Percentiles rank a stretch among this genome's conserved stretches.
Conservation (phyloP, 2,888 invertebrate genomes). For the Caenorhabditis angaria region DNA sequence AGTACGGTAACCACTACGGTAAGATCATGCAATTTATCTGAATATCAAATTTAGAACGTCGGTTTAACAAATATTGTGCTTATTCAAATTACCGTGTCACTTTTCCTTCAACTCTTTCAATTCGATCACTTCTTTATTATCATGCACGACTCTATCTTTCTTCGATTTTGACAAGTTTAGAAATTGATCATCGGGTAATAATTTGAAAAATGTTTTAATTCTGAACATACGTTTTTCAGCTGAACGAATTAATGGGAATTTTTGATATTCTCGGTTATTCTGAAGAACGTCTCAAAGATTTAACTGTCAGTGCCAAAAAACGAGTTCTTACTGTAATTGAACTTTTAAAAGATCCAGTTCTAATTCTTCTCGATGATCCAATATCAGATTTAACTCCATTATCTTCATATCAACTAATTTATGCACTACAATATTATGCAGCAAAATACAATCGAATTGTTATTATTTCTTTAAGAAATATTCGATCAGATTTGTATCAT, state of each 20-base stretch:
- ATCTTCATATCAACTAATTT: conserved; percentile 91
- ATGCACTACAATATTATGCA: conserved; percentile 86
- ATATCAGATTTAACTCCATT: conserved; percentile 92
- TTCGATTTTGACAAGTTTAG: conserved; percentile 25
- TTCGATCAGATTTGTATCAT: conserved; percentile 91
- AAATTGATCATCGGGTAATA: conserved; percentile 50
- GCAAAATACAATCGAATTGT: conserved; percentile 91
- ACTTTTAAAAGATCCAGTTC: conserved; percentile 85
- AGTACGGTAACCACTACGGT: conserved; percentile 55
- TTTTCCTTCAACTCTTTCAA: conserved; percentile 43
- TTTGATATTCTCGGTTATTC: conserved; percentile 90
- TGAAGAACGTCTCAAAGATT: conserved; percentile 80
- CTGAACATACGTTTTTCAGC: conserved; percentile 64
- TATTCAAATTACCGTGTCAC: conserved; percentile 49
- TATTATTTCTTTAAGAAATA: conserved; percentile 89
- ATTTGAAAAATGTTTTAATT: no score
- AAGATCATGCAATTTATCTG: neutral
- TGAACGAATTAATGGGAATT: conserved; percentile 86
- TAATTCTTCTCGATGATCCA: conserved; percentile 81
- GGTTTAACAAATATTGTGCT: conserved; percentile 59
- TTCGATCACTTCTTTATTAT: conserved; percentile 52
- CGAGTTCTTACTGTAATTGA: conserved; percentile 90
- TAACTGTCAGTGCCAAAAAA: conserved; percentile 88
- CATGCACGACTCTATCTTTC: conserved; percentile 53
- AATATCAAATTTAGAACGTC: conserved; percentile 50